phyloP scores from a whole-genome alignment of 2,888 invertebrate genomes.

The Phortica magna region DNA sequence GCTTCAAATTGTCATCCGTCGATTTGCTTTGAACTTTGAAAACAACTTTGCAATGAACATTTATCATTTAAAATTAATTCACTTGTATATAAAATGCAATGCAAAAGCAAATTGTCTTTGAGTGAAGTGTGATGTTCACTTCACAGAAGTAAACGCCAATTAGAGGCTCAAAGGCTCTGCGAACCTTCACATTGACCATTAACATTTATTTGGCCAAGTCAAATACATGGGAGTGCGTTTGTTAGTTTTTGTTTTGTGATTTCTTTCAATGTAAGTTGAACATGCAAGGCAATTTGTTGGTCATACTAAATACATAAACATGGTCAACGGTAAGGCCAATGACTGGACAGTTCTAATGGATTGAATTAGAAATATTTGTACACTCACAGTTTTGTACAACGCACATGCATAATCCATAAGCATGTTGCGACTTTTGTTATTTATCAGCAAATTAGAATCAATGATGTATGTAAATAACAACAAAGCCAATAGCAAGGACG shows the following conservation, averaged over 20 bases:
- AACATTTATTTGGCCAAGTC: slow-evolving; percentile 8
- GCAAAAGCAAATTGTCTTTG: too few relatives aligned
- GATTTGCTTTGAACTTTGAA: too few relatives aligned
- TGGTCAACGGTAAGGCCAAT: too few relatives aligned
- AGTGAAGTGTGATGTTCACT: too few relatives aligned
- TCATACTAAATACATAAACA: too few relatives aligned
- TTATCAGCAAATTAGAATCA: slow-evolving; percentile 50
- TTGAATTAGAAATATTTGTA: neutral
- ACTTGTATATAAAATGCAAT: too few relatives aligned
- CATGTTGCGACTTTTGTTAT: neutral
- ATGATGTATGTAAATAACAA: neutral
- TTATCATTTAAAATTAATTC: too few relatives aligned
- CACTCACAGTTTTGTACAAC: neutral
- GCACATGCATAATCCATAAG: neutral
- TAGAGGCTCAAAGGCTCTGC: neutral
- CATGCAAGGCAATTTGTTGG: too few relatives aligned
- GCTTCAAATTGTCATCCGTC: too few relatives aligned
- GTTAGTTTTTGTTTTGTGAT: slow-evolving; percentile 35
- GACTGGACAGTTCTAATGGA: neutral
- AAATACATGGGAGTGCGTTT: neutral
- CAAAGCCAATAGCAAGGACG: neutral
- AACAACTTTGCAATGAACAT: too few relatives aligned
- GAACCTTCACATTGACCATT: slow-evolving; percentile 19
- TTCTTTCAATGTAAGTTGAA: slow-evolving; percentile 48
- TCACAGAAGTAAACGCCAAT: too few relatives aligned